These are phyloP conservation scores for Lepidocyrtinus sp. DNA, from an alignment of 2,888 invertebrate species.

Conservation along the genomic window DNA sequence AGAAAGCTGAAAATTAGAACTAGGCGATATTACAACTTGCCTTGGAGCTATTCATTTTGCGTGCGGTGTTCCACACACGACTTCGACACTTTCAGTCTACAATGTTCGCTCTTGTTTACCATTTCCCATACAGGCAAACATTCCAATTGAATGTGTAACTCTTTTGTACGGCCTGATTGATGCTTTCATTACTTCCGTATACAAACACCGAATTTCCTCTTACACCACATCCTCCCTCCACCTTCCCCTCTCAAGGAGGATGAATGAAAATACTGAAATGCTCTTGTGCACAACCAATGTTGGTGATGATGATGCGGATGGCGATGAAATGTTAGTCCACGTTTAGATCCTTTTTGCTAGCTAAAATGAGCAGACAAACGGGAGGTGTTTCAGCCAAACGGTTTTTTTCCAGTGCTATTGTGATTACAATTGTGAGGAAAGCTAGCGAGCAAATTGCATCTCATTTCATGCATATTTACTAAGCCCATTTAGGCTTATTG, in stretches of 20 bases:
- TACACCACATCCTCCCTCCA: neutral
- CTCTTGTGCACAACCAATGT: neutral
- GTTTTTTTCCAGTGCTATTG: neutral
- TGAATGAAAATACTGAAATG: neutral
- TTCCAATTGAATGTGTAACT: neutral
- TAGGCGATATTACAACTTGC: neutral
- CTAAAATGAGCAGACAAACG: neutral
- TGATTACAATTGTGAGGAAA: slow-evolving; percentile 21
- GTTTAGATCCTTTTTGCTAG: neutral
- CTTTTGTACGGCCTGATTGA: slow-evolving; percentile 14
- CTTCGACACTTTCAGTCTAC: slow-evolving; percentile 32
- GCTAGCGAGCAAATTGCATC: neutral
- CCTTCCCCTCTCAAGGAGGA: neutral
- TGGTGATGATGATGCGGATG: neutral
- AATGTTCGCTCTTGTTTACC: neutral
- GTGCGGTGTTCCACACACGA: slow-evolving; percentile 14
- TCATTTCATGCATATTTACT: slow-evolving; percentile 30
- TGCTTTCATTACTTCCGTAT: slow-evolving; percentile 2
- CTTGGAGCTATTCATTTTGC: slow-evolving; percentile 10
- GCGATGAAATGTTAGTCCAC: slow-evolving; percentile 15
- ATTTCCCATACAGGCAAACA: neutral
- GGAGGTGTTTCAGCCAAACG: neutral
- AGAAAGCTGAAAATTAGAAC: neutral
- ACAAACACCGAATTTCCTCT: neutral
- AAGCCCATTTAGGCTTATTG: neutral